phyloP scores from a whole-genome alignment of 37 sponge, comb jelly and placozoan genomes.

The Haliclona indistincta region DNA sequence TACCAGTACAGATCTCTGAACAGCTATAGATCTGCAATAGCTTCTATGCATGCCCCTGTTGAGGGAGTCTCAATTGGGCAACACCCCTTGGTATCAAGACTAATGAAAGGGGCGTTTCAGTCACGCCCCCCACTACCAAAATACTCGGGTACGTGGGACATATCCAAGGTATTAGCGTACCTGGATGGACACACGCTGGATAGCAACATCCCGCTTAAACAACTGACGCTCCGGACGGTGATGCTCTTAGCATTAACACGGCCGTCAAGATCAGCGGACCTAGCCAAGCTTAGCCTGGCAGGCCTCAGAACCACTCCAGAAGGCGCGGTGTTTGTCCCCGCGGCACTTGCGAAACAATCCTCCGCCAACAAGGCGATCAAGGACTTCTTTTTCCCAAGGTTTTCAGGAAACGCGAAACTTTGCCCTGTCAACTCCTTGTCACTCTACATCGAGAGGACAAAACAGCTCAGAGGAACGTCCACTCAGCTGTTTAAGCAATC shows the following conservation, averaged over 20 bases:
- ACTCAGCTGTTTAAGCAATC: constrained; percentile 1
- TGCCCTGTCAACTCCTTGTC: constrained; percentile 28
- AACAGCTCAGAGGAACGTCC: background rate
- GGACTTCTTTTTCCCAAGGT: constrained; percentile 6
- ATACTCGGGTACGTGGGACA: background rate
- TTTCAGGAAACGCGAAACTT: constrained; percentile 3
- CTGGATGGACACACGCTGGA: background rate
- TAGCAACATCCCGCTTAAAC: background rate
- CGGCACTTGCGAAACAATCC: background rate
- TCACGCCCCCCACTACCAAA: background rate
- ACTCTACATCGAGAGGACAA: background rate
- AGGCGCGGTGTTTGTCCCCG: too few relatives aligned
- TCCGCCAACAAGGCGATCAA: background rate
- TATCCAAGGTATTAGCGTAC: constrained; percentile 3
- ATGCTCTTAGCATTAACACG: constrained; percentile 14
- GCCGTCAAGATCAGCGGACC: constrained; percentile 1
- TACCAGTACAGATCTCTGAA: constrained; percentile 52
- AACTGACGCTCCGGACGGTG: background rate
- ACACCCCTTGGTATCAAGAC: constrained; percentile 24
- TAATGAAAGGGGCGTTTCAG: constrained; percentile 9
- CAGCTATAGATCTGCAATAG: constrained; percentile 8
- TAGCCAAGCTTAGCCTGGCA: background rate
- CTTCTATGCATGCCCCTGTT: constrained; percentile 16
- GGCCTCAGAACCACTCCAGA: constrained; percentile 1
- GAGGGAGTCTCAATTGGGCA: constrained; percentile 22